phyloP scores from a whole-genome alignment of 2,113 vertebrate species.

The Epinephelus lanceolatus region DNA sequence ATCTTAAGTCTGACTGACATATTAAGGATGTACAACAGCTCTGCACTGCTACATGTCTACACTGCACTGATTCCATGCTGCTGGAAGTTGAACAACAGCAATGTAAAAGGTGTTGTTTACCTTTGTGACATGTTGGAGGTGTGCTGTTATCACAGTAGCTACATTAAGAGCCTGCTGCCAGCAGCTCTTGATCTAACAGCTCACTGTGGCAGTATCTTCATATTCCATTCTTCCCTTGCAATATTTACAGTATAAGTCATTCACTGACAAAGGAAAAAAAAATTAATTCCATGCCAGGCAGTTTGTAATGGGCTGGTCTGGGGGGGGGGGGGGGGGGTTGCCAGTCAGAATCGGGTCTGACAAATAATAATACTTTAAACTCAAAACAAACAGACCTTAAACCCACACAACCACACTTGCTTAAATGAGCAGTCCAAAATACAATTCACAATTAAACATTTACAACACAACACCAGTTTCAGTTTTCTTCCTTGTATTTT shows the following conservation, averaged over 20 bases:
- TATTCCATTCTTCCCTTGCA: background rate
- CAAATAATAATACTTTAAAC: too few species aligned
- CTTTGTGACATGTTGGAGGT: background rate
- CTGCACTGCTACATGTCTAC: background rate
- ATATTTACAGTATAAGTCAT: background rate
- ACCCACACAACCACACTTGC: too few species aligned
- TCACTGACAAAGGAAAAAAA: background rate
- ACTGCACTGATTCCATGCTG: background rate
- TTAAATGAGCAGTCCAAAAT: too few species aligned
- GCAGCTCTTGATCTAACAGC: background rate
- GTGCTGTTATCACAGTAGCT: slow-evolving; percentile 1
- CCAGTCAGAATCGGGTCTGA: too few species aligned
- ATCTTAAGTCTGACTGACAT: background rate
- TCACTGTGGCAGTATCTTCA: background rate
- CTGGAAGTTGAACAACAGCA: background rate
- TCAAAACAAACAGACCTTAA: too few species aligned
- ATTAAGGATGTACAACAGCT: background rate
- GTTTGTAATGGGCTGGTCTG: too few species aligned
- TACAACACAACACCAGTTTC: too few species aligned
- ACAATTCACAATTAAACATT: too few species aligned
- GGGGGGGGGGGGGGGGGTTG: too few species aligned
- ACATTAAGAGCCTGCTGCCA: background rate
- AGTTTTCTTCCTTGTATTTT: too few species aligned
- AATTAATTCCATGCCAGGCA: too few species aligned
- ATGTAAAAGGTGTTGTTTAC: background rate